These are phyloP conservation scores for Dinoponera quadriceps DNA, from an alignment of 1,140 invertebrate species.

Conservation along the genomic window DNA sequence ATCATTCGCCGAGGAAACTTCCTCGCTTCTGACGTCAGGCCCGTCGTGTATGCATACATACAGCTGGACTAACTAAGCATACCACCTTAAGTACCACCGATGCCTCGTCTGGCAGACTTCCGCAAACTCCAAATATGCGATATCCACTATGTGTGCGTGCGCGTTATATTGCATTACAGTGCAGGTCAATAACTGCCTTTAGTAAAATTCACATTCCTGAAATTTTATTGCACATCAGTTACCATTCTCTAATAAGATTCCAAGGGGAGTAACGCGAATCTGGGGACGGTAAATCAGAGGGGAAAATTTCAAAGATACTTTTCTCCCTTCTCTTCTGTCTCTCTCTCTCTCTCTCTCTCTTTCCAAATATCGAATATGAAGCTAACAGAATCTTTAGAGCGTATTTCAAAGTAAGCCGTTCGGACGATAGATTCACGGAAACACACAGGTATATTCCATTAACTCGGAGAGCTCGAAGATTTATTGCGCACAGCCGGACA, in stretches of 20 bases:
- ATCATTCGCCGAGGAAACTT: not conserved
- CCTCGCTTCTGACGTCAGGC: not conserved
- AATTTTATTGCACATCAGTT: no score
- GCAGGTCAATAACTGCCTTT: not conserved
- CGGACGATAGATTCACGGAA: not conserved
- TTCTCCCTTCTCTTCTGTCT: no score
- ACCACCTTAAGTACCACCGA: not conserved
- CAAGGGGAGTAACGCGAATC: not conserved
- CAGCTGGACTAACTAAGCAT: not conserved
- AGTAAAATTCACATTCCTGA: not conserved
- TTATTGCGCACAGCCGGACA: not conserved
- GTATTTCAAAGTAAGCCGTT: no score
- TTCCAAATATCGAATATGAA: no score
- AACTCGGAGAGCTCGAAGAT: not conserved
- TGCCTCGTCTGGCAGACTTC: not conserved
- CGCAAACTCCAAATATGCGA: not conserved
- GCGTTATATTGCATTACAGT: not conserved
- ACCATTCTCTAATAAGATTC: not conserved
- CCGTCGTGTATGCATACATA: not conserved
- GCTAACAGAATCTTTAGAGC: not conserved
- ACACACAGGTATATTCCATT: not conserved
- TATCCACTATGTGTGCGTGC: not conserved
- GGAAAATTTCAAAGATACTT: constrained; percentile 2
- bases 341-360: no score
- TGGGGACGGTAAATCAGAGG: not conserved